phyloP scores from a whole-genome alignment of 1,140 invertebrate species.

The Pogonus chalceus region DNA sequence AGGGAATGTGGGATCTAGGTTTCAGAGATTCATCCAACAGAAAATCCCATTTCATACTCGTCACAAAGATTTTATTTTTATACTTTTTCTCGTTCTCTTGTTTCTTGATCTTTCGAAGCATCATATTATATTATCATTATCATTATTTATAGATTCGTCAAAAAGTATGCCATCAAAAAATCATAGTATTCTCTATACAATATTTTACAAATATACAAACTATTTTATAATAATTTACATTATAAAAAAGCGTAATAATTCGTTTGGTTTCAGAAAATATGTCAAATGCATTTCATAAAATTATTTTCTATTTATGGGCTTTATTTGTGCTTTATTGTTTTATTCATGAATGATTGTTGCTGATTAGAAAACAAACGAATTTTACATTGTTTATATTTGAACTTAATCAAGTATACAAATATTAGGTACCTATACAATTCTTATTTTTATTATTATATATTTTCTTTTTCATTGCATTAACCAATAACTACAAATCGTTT shows the following conservation, averaged over 20 bases:
- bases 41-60: slow-evolving; percentile 1
- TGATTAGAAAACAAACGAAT: neutral
- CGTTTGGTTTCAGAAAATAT: slow-evolving; percentile 3
- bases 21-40: neutral
- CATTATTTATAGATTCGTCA: slow-evolving; percentile 6
- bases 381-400: neutral
- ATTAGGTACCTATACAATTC: too few species aligned
- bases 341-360: neutral
- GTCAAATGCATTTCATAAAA: neutral
- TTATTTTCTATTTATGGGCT: neutral
- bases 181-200: slow-evolving; percentile 2
- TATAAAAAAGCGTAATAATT: slow-evolving; percentile 5
- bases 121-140: slow-evolving; percentile 1
- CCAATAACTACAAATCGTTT: too few species aligned
- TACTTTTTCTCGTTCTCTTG: neutral
- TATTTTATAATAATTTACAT: slow-evolving; percentile 5
- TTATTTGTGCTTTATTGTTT: slow-evolving; percentile 2
- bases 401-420: neutral
- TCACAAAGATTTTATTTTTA: slow-evolving; percentile 11
- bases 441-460: too few species aligned
- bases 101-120: neutral
- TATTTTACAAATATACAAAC: slow-evolving; percentile 6
- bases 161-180: slow-evolving; percentile 6
- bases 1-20: neutral
- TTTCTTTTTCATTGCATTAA: too few species aligned